Percentiles rank a stretch among this genome's conserved stretches.
Conservation (phyloP, 2,113 vertebrate genomes). For the Pandion haliaetus region DNA sequence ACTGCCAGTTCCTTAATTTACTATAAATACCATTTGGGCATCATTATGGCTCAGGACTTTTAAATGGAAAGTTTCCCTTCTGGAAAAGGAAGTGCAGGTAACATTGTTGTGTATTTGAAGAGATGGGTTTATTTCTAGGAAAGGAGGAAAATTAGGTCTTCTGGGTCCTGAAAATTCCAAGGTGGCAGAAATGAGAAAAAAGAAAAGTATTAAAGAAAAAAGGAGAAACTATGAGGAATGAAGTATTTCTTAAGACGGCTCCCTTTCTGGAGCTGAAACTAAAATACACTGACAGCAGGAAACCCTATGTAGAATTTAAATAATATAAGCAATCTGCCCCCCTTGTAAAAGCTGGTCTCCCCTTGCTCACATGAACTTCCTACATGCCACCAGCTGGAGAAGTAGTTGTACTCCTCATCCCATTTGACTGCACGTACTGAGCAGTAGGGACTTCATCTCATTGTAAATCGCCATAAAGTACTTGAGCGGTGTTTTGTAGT, state of each 20-base stretch:
- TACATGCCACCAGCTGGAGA: not conserved
- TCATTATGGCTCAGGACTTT: not conserved
- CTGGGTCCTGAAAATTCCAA: not conserved
- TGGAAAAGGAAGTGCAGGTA: not conserved
- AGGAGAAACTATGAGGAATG: not conserved
- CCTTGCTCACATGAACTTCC: not conserved
- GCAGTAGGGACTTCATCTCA: not conserved
- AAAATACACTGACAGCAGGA: not conserved
- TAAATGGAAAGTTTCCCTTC: not conserved
- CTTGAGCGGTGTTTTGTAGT: not conserved
- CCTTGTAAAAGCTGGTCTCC: not conserved
- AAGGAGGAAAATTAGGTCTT: not conserved
- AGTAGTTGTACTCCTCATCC: not conserved
- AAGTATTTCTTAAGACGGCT: not conserved
- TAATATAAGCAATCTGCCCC: not conserved
- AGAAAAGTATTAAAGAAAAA: too few species aligned
- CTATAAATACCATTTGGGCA: not conserved
- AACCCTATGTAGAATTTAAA: not conserved
- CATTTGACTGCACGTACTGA: accelerated
- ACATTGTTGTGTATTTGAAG: not conserved
- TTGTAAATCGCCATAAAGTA: not conserved
- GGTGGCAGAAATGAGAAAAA: not conserved
- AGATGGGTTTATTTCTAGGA: not conserved
- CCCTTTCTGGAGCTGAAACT: not conserved
- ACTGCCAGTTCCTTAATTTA: not conserved